These are phyloP conservation scores for Paratrypauchen microcephalus DNA, from an alignment of 2,797 vertebrate genomes.

Conservation along the genomic window DNA sequence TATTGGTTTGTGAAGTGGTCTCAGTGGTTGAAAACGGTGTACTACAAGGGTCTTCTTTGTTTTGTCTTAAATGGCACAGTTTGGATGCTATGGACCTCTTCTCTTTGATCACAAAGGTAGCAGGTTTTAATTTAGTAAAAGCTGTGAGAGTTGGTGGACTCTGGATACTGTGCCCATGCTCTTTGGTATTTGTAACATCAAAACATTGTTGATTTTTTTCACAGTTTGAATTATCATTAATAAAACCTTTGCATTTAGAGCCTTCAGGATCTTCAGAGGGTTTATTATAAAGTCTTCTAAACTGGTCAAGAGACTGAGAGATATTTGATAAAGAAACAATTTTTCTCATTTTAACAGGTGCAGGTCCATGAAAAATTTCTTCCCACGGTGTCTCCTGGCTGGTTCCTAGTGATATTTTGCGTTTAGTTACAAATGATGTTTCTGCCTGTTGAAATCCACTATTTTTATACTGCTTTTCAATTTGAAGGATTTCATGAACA, in stretches of 20 bases:
- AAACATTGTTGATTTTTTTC: conserved; percentile 12
- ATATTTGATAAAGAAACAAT: conserved; percentile 58
- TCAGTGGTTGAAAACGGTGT: background rate
- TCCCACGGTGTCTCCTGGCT: conserved; percentile 1
- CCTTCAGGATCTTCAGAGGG: conserved; percentile 25
- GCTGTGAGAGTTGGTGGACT: conserved; percentile 41
- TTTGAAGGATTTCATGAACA: conserved; percentile 49
- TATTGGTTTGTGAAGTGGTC: conserved; percentile 14
- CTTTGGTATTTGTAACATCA: conserved; percentile 10
- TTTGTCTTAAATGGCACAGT: conserved; percentile 79
- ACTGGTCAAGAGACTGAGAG: conserved; percentile 86
- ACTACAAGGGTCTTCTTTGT: conserved; percentile 30
- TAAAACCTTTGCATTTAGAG: conserved; percentile 7
- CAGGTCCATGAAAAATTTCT: conserved; percentile 13
- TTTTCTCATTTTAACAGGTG: conserved; percentile 51
- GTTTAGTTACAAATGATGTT: conserved; percentile 44
- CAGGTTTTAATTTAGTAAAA: conserved; percentile 54
- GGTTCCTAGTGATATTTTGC: conserved; percentile 52
- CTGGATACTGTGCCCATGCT: conserved; percentile 16
- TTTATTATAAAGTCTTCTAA: conserved; percentile 83
- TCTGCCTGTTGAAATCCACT: conserved; percentile 15
- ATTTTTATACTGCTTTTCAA: conserved; percentile 6
- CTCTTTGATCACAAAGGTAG: conserved; percentile 22
- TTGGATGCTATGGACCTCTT: conserved; percentile 83
- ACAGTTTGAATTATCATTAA: conserved; percentile 11